Base-by-base conservation (phyloP, 2,113 vertebrate genomes). In the Ictalurus punctatus region DNA sequence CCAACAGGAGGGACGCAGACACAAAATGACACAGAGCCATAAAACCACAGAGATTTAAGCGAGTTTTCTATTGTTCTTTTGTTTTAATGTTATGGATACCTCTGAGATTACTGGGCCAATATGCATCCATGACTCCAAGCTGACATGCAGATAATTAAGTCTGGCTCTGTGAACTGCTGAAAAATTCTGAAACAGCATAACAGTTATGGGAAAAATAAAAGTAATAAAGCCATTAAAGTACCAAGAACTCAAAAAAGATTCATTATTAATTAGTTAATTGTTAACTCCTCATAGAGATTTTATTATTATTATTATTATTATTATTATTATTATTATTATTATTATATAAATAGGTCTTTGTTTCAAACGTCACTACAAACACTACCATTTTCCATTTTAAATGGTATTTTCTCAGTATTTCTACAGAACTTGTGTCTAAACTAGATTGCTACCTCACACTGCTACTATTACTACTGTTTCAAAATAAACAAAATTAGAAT, bases 41-140 rank as follows among this genome's bases (percentile, higher is more conserved):
- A 89, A 89, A 89, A 89, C 88, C 83, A 71, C 74, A 81, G 8
- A 85, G 63, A 80, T 44, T 21, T 69, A 65, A 30, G 27, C 71
- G 74, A 34, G 30, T 80, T 84, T 27, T 81, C 74, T 85, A 85
- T 89, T 89, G 87, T 89, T 85, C 73, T 44, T 85, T 84, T 88
- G 81, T 85, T 40, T 85, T 37, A 84, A 88, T 67, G n/a, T 73
- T 84, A 78, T 27, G 30, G 44, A 80, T 74, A 27, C 23, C 10
- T 54, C 40, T 19, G 69, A 74, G 73, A 89, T 65, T 30, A 65
- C 40, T 67, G 44, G 61, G 44, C 16, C 58, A 52, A 82, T 48
- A 84, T 37, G n/a, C 19, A 59, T 58, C 81, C 82, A 71, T 48
- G 3, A 34, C 40, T 85, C 61, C 61, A 74, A 83, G 67, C 37